Base-by-base conservation (phyloP, 2,888 invertebrate genomes). In the Drosophila pseudotalamancana region DNA sequence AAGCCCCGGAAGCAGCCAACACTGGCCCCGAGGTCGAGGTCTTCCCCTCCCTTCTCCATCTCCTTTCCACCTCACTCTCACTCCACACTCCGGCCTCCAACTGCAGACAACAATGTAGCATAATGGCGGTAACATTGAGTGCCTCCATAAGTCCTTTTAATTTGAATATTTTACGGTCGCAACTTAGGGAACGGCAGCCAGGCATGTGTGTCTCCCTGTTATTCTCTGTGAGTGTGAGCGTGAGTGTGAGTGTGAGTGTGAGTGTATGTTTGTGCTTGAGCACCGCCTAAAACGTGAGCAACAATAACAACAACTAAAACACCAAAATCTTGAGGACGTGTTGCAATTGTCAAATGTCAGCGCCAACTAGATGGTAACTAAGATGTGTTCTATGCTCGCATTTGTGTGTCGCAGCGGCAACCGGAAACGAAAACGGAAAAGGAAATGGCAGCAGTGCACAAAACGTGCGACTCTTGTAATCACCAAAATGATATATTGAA, bases 101-200 rank as follows among this genome's bases (percentile, higher is more conserved):
- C 40, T 43, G 42, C 60, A 69, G 66, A 77, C 75, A 81, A 81
- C 83, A 87, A 77, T 84, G 84, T 84, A 72, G 72, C 78, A 77
- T 80, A 87, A 82, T 77, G 79, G 77, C 72, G 81, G 72, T 75
- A 77, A 79, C 74, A 88, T 81, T 84, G 88, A 88, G 88, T 89
- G 89, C 77, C 89, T 83, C 88, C 88, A 84, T 77, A 89, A 89
- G 87, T 89, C 87, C 78, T 82, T 88, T 87, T 84, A 88, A 88
- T 88, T 88, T 88, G 85, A 88, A 88, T 89, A 89, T 88, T 88
- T 88, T 81, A 88, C 72, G 74, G 54, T 66, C 56, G 62, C 61
- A 73, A 68, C 68, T 66, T 63, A 72, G 48, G 43, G 27, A n/a
- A 18, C 8, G 12, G 65, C 48, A 34, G 16, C 35, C 21, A 11